Evolutionary conservation across 2,888 invertebrate species (phyloP), one percentile per base, ranked within the genome.

Genomic region (Malthinus flaveolus): DNA sequence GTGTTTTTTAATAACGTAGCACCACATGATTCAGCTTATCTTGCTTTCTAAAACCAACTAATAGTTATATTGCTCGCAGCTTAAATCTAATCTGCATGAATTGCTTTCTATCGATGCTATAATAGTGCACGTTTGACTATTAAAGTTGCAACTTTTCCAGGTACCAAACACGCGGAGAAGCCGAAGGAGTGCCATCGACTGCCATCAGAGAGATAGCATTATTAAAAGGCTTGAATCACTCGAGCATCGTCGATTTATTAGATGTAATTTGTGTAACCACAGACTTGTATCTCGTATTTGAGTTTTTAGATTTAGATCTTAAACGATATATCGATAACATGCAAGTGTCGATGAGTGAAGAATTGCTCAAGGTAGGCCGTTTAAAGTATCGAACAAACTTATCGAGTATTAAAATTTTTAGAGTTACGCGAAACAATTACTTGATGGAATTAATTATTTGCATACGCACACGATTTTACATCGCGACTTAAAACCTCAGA

Each of bases 171-270:
- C 1, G 42, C 10, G 54, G 50, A 23, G 97, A 97, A 79, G 90
- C 92, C 0, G 98, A 97, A 80, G 98, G 98, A 12, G 94, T 99
- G 12, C 98, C 98, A 11, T 96, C 97, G 23, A 98, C 98, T 15
- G 97, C 98, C 3, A 90, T 98, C 63, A 84, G 98, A 56, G 99
- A 99, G 83, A 97, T 99, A 71, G 93, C 95, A 0, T 83, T 97
- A 54, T 81, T 99, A 54, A 94, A 94, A 73, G 93, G 91, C 73
- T 82, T 99, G 37, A 85, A 88, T 46, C 97, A 98, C 81, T 89
- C 91, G 0, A 92, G 91, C 67, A 90, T 99, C 61, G 95, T 98
- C 55, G 89, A 90, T 66, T 82, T 97, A 42, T 84, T 91, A 66
- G 97, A 97, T 79, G 94, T 97, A 56, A 87, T 97, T 56, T 90